phyloP scores from a whole-genome alignment of 1,140 invertebrate genomes.

The Amyelois transitella region DNA sequence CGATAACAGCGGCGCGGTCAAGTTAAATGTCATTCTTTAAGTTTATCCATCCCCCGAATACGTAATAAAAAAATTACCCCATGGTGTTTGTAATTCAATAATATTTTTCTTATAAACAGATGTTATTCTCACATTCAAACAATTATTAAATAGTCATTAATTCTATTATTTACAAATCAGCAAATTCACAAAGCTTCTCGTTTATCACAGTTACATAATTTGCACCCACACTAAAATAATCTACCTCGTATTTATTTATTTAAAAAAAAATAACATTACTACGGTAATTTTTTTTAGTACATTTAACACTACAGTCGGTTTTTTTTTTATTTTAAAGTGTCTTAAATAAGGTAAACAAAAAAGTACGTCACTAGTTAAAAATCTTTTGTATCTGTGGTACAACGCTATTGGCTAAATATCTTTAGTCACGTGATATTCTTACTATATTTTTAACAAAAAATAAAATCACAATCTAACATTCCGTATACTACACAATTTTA shows the following conservation, averaged over 20 bases:
- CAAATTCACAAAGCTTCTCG: conserved; percentile 52
- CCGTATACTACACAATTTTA: background rate
- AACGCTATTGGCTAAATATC: no score
- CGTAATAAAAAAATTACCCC: no score
- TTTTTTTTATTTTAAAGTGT: no score
- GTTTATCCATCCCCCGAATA: no score
- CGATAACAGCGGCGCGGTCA: no score
- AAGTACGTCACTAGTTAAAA: no score
- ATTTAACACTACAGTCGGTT: background rate
- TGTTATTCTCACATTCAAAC: background rate
- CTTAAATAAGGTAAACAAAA: no score
- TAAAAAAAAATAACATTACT: background rate
- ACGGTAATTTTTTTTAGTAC: background rate
- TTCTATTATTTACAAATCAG: conserved; percentile 32
- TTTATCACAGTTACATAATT: conserved; percentile 59
- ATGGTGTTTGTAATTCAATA: no score
- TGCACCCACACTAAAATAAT: conserved; percentile 31
- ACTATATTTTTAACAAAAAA: background rate
- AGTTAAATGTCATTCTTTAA: no score
- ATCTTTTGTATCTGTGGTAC: no score
- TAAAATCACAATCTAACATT: background rate
- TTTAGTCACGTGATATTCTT: no score
- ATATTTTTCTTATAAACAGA: background rate
- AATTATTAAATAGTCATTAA: background rate
- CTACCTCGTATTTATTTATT: background rate